These are phyloP conservation scores for Chloropsis cyanopogon DNA, from an alignment of 2,113 vertebrate species.

Conservation along the genomic window DNA sequence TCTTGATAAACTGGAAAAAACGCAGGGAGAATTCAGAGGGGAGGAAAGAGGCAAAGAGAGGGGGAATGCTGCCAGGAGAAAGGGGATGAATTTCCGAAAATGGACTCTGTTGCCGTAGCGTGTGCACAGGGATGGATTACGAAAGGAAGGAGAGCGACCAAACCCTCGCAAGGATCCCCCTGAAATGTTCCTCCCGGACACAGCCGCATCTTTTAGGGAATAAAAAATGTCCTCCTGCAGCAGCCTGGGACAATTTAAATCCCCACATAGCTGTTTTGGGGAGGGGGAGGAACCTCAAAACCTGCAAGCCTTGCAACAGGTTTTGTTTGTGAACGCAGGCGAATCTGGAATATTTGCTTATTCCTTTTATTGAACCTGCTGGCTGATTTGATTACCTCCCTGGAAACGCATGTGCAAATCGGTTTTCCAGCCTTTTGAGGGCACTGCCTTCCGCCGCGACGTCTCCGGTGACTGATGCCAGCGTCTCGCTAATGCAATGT, in stretches of 20 bases:
- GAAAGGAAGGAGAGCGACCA: background rate
- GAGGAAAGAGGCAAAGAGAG: background rate
- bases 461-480: background rate
- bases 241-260: background rate
- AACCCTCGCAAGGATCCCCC: rapidly evolving
- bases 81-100: background rate
- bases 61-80: background rate
- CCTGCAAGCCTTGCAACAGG: background rate
- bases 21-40: background rate
- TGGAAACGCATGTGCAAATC: slow-evolving; percentile 1
- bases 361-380: background rate
- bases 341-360: background rate
- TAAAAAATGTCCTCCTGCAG: background rate
- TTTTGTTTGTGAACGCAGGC: background rate
- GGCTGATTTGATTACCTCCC: slow-evolving; percentile 24
- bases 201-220: background rate
- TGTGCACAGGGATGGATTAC: background rate
- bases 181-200: background rate
- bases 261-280: background rate
- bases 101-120: rapidly evolving
- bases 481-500: background rate
- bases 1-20: background rate
- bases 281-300: background rate
- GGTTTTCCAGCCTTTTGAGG: background rate
- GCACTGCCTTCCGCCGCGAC: background rate